Base-by-base conservation (phyloP, 1,140 invertebrate genomes). In the Alviniconcha marisindica region DNA sequence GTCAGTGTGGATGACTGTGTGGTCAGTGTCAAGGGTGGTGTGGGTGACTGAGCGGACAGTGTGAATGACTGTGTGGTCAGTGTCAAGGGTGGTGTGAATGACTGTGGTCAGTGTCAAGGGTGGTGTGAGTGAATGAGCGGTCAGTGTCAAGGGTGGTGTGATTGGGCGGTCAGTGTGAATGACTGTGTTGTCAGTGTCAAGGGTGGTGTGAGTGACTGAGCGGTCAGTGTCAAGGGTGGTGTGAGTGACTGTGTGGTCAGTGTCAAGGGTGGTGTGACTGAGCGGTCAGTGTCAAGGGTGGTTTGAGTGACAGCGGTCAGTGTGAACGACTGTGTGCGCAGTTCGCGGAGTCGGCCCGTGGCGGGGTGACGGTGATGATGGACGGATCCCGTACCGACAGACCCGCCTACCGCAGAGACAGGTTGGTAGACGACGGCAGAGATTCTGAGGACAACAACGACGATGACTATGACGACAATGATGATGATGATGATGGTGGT, bases 401-500 rank as follows among this genome's bases (percentile, higher is more conserved):
- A 60, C 87, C 85, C 14, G 85, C 87, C 5, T 88, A 88, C 69
- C 60, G 80, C 33, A 77, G 60, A 69, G 44, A 82, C 33, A 88
- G 87, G 87, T 88, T 10, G 36, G 24, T 40, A 40, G 60, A 82
- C 4, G 56, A 74, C 38, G 66, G 48, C 2, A 44, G 51, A 42
- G 71, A 48, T 56, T 21, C 21, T 80, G 56, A 36, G 71, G 48
- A 60, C 28, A 21, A 60, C 15, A 24, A 24, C 21, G 44, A 28
- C 24, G 42, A 56, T 56, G 54, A 56, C n/a, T 15, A 56, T 56
- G 54, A 21, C 33, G 15, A 14, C 31, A 31, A 21, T 15, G 15
- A 73, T 73, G 69, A 15, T 73, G 15, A 73, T 33, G 31, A 73
- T 33, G 15, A 73, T 77, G 74, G 44, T 77, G 74, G 44, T 77